These are phyloP conservation scores for Tipula lateralis DNA, from an alignment of 2,888 invertebrate species.

Conservation along the genomic window DNA sequence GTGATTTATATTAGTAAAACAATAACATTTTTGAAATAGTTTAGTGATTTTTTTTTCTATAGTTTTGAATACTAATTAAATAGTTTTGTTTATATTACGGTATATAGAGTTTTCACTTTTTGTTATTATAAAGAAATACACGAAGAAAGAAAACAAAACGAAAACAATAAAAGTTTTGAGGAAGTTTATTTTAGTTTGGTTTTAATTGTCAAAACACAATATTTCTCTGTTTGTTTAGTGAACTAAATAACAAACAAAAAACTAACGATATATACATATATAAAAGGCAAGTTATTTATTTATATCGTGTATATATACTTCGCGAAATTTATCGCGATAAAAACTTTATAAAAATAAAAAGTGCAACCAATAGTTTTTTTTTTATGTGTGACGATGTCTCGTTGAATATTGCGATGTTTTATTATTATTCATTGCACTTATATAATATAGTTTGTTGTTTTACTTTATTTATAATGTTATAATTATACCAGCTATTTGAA, in stretches of 20 bases:
- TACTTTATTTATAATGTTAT: not conserved
- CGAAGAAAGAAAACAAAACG: not conserved
- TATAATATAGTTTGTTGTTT: not conserved
- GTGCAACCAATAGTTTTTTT: not conserved
- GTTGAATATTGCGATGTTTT: not conserved
- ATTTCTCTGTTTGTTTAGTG: not conserved
- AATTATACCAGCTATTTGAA: not conserved
- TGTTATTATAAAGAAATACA: not conserved
- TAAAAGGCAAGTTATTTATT: not conserved
- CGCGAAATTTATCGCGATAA: not conserved
- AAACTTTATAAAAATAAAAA: not conserved
- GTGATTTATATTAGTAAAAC: not conserved
- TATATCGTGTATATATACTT: not conserved
- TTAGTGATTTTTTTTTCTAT: not conserved
- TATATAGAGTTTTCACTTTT: not conserved
- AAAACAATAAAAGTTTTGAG: not conserved
- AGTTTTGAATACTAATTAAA: not conserved
- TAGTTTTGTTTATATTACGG: not conserved
- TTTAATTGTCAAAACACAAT: not conserved
- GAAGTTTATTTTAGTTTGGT: not conserved
- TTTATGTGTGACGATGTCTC: not conserved
- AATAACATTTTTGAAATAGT: not conserved
- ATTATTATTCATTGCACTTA: not conserved
- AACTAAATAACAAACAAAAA: not conserved
- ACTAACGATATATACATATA: not conserved